Base-by-base conservation (phyloP, 1,140 invertebrate species). In the Apocrypta bakeri region DNA sequence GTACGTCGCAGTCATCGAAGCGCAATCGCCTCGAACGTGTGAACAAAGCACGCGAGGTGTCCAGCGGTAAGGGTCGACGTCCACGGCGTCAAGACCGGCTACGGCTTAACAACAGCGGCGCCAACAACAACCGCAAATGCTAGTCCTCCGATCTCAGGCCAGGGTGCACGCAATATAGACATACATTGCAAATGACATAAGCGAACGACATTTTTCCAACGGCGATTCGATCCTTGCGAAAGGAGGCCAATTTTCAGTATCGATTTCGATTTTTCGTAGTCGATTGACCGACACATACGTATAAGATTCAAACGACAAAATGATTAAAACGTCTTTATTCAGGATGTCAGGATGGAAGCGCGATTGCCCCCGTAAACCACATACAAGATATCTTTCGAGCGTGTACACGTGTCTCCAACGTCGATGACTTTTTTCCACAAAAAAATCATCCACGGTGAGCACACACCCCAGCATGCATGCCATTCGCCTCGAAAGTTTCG, bases 71-170 rank as follows among this genome's bases (percentile, higher is more conserved):
- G 64, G 86, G 88, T 75, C 87, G 86, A 14, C 93, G 94, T 81
- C 94, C 94, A 86, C 93, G 94, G 84, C 93, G 93, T 77, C 94
- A 93, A 83, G 93, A 95, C 80, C 94, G 95, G 81, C 94, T 95
- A 86, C 93, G 94, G 83, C 93, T 94, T 86, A 93, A 94, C 86
- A 93, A 94, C 87, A 95, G 94, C 84, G 93, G 94, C 85, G 94
- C 94, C 82, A 95, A 95, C 90, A 96, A 95, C 92, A 95, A 96
- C 89, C 94, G 95, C 90, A 96, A 95, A 93, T 95, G 94, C 92
- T 95, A 91, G 91, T 90, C 89, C 88, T 68, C 11, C 86, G 88
- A 89, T 90, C 89, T 88, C 87, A 88, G 86, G 85, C 87, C 86
- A 90, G 87, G 85, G 86, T 88, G 88, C 87, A 89, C 87, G 85